Base-by-base conservation (phyloP, 2,113 vertebrate genomes). In the Pedetes capensis region DNA sequence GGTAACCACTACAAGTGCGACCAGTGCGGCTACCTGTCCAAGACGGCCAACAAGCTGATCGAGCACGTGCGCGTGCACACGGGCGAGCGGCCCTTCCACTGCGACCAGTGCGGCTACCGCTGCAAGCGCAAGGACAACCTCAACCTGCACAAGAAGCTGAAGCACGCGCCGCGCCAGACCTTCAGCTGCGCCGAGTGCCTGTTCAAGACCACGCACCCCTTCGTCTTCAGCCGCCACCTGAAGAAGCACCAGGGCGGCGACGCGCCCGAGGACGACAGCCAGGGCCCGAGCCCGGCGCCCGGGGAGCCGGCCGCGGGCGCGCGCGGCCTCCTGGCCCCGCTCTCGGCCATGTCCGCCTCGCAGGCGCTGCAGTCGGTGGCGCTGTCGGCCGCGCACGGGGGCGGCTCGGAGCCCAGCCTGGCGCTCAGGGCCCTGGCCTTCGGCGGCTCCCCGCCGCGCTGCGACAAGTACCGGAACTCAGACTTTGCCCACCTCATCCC, bases 61-160 rank as follows among this genome's bases (percentile, higher is more conserved):
- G 99, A 99, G 98, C 99, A 99, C 18, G 99, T 99, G 98, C 99
- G 99, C 4, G 99, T 99, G 97, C 99, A 99, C 99, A 99, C 99
- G 1, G 99, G 99, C 47, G 99, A 99, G 98, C 99, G 99, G 98
- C 99, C 99, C 98, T 99, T 99, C 99, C 99, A 99, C 99, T 99
- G 99, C 98, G 99, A 99, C 99, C 99, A 99, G 99, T 99, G 99
- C 99, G 98, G 99, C 98, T 99, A 99, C 97, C 99, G 99, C 99
- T 99, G 99, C 99, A 99, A 99, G 98, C 99, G 99, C 99, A 99
- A 99, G 99, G 99, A 99, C 99, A 99, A 99, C 99, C 99, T 99
- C 98, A 99, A 99, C 98, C 99, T 99, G 99, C 99, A 99, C 99
- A 99, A 99, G 98, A 99, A 99, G 99, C 99, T 99, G 98, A 99